Percentiles rank a stretch among this genome's conserved stretches.
phyloP scores from a whole-genome alignment of 2,888 invertebrate genomes.

The Odontomyia ornata region DNA sequence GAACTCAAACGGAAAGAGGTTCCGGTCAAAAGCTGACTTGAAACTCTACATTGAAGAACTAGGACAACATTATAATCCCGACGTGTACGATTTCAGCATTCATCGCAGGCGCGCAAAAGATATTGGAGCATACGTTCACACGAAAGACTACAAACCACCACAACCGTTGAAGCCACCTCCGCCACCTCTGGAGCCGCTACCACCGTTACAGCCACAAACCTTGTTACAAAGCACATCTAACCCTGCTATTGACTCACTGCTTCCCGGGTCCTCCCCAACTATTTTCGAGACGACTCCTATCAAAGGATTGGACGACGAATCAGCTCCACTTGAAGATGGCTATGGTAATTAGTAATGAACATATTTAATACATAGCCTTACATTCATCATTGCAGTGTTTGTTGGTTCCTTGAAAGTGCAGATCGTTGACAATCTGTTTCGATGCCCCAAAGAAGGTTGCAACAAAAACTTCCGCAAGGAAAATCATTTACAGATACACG shows the following conservation, averaged over 20 bases:
- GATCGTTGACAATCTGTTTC: constrained; percentile 73
- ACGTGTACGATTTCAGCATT: constrained; percentile 70
- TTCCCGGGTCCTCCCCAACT: constrained; percentile 36
- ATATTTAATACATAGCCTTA: neutral
- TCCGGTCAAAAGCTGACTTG: constrained; percentile 69
- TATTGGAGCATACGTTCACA: constrained; percentile 62
- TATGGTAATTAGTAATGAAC: constrained; percentile 54
- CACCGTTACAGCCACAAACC: constrained; percentile 6
- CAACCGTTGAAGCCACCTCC: constrained; percentile 45
- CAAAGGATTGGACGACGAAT: neutral
- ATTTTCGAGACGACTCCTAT: neutral
- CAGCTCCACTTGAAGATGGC: constrained; percentile 56
- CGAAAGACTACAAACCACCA: constrained; percentile 61
- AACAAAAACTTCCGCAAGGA: constrained; percentile 91
- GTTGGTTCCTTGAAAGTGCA: constrained; percentile 72
- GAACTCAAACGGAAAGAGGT: constrained; percentile 70
- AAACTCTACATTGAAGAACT: constrained; percentile 63
- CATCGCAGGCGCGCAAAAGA: constrained; percentile 66
- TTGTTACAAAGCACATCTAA: neutral
- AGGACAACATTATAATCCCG: constrained; percentile 65
- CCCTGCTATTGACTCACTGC: constrained; percentile 40
- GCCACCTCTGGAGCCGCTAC: constrained; percentile 22
- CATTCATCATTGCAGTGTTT: constrained; percentile 59
- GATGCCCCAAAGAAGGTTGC: constrained; percentile 85
- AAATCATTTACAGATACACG: constrained; percentile 89